These are phyloP conservation scores for Holothuria glaberrima DNA, from an alignment of 35 echinoderm and acorn worm genomes.

Conservation along the genomic window DNA sequence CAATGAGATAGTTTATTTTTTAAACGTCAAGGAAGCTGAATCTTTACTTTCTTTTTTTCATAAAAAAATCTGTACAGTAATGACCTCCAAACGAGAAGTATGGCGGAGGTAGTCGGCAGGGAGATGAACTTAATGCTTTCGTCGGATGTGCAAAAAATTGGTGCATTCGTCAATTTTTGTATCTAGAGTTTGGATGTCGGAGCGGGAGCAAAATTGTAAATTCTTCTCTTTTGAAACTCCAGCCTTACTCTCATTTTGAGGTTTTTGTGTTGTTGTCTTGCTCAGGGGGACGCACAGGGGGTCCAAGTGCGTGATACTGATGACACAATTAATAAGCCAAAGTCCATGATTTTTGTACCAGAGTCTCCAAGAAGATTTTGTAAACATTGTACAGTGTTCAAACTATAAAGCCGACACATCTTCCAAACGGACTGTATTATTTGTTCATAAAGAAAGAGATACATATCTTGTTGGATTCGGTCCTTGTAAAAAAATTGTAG, in stretches of 20 bases:
- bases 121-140: conserved; percentile 14
- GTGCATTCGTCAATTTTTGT: background rate
- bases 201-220: conserved; percentile 16
- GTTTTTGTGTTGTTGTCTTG: background rate
- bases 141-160: conserved; percentile 3
- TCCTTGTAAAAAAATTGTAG: conserved; percentile 46
- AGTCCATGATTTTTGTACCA: conserved; percentile 38
- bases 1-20: too few relatives aligned
- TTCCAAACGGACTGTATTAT: conserved; percentile 28
- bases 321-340: background rate
- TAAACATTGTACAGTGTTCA: conserved; percentile 47
- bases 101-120: conserved; percentile 39
- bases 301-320: background rate
- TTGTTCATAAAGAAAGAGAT: conserved; percentile 26
- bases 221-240: conserved; percentile 39
- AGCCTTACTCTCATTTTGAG: conserved; percentile 33
- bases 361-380: conserved; percentile 27
- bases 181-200: conserved; percentile 3
- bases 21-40: background rate
- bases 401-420: background rate
- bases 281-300: background rate
- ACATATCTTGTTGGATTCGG: conserved; percentile 38
- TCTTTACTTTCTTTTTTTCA: conserved; percentile 19
- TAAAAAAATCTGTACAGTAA: background rate
- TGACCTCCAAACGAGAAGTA: conserved; percentile 18